Percentiles rank a stretch among this genome's conserved stretches.
Evolutionary conservation across 2,113 vertebrate genomes (phyloP).

Genomic region (Rhinogobius similis): DNA sequence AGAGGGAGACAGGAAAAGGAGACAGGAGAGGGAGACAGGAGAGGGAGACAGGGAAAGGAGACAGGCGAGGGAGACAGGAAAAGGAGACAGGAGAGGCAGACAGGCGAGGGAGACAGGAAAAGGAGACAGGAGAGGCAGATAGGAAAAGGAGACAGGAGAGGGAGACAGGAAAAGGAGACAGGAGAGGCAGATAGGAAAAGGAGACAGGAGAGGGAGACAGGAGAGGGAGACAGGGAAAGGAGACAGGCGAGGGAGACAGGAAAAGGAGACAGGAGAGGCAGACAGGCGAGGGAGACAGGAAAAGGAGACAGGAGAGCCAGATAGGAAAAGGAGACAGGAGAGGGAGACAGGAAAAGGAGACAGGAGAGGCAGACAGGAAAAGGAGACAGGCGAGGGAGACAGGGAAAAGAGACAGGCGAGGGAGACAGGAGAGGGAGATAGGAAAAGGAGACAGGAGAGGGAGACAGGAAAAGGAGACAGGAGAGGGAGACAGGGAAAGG

Average conservation of each 20-base stretch:
- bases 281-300: slow-evolving; percentile 12
- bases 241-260: too few relatives aligned
- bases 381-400: slow-evolving; percentile 19
- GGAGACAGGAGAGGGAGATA: neutral
- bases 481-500: slow-evolving; percentile 18
- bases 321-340: slow-evolving; percentile 4
- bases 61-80: slow-evolving; percentile 15
- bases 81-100: too few relatives aligned
- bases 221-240: too few relatives aligned
- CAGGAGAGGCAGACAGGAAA: too few relatives aligned
- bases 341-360: too few relatives aligned
- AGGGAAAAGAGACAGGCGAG: too few relatives aligned
- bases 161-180: neutral
- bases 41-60: slow-evolving; percentile 11
- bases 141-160: slow-evolving; percentile 23
- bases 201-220: slow-evolving; percentile 12
- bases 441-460: neutral
- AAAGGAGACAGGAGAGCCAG: slow-evolving; percentile 5
- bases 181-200: neutral
- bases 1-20: slow-evolving; percentile 24
- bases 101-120: slow-evolving; percentile 17
- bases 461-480: slow-evolving; percentile 1
- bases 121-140: too few relatives aligned
- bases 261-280: neutral
- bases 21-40: too few relatives aligned